Percentiles rank a stretch among this genome's conserved stretches.
Conservation (phyloP, 2,113 vertebrate genomes). For the Plectropomus leopardus region DNA sequence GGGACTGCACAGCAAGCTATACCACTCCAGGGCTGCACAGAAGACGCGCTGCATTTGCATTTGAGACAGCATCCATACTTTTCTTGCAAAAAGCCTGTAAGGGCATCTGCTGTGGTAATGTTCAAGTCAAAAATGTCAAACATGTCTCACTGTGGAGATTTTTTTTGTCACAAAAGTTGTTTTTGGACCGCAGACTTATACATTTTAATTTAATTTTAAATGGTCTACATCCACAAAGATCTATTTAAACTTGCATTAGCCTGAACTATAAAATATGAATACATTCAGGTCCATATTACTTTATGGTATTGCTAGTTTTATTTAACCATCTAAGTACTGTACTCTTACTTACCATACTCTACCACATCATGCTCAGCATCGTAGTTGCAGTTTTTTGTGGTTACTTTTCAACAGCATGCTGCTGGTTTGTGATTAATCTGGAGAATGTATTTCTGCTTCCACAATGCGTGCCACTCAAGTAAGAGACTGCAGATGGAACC, state of each 20-base stretch:
- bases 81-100: neutral
- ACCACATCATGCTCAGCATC: neutral
- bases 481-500: slow-evolving; percentile 22
- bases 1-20: neutral
- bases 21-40: slow-evolving; percentile 1
- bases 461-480: neutral
- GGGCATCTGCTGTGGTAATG: neutral
- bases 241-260: neutral
- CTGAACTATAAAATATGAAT: neutral
- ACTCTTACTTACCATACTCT: neutral
- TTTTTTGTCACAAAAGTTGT: neutral
- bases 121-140: neutral
- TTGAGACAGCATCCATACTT: neutral
- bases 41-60: neutral
- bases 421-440: slow-evolving; percentile 23
- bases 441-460: neutral
- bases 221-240: neutral
- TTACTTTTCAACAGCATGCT: neutral
- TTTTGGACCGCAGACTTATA: neutral
- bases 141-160: neutral
- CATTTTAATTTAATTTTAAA: neutral
- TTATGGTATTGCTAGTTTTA: no score
- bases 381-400: neutral
- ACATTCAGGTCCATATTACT: neutral
- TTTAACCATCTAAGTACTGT: neutral